phyloP scores from a whole-genome alignment of 1,140 invertebrate species.

The Patella vulgata region DNA sequence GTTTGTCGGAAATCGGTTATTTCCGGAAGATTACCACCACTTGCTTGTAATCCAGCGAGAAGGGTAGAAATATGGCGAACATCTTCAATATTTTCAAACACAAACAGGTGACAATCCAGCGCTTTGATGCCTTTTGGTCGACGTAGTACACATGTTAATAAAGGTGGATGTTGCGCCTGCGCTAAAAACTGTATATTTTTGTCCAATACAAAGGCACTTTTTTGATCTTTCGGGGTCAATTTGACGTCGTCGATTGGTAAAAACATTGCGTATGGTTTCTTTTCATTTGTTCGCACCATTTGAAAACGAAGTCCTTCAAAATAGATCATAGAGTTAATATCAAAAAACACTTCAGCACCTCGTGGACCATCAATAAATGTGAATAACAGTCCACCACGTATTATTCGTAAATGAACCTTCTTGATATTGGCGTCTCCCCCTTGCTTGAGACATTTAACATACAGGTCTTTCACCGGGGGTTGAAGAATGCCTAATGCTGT shows the following conservation, averaged over 20 bases:
- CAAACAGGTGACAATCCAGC: conserved; percentile 51
- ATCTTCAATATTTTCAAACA: conserved; percentile 38
- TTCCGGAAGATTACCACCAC: conserved; percentile 9
- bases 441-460: conserved; percentile 42
- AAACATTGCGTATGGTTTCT: conserved; percentile 43
- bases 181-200: conserved; percentile 41
- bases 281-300: conserved; percentile 33
- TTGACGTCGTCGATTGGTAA: conserved; percentile 42
- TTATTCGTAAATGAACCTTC: conserved; percentile 33
- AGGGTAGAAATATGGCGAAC: conserved; percentile 37
- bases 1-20: neutral
- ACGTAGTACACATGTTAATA: conserved; percentile 48
- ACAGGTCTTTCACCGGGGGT: conserved; percentile 44
- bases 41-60: conserved; percentile 23
- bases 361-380: conserved; percentile 21
- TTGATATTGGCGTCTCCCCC: conserved; percentile 14
- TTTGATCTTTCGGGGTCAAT: conserved; percentile 30
- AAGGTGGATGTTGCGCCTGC: conserved; percentile 40
- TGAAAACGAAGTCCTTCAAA: conserved; percentile 47
- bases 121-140: conserved; percentile 45
- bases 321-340: conserved; percentile 36
- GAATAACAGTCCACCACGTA: conserved; percentile 33
- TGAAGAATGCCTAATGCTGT: conserved; percentile 45
- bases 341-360: conserved; percentile 40
- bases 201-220: conserved; percentile 43